Base-by-base conservation (phyloP, 2,888 invertebrate species). In the Macrophya alboannulata region DNA sequence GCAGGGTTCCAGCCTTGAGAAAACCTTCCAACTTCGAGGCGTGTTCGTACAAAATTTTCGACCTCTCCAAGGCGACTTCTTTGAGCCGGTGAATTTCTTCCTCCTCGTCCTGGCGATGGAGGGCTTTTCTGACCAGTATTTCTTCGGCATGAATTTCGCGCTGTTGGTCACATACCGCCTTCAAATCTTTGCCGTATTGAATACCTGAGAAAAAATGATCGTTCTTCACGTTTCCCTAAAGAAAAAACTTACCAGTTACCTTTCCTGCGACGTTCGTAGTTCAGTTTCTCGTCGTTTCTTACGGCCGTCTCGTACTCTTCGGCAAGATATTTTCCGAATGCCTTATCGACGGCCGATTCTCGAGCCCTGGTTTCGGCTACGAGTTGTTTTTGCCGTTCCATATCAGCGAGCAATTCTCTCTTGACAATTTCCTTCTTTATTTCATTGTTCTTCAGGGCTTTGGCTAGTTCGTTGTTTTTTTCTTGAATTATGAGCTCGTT, bases 321-420 rank as follows among this genome's bases (percentile, higher is more conserved):
- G 6, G 83, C 85, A 48, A 90, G 85, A 71, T 90, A 85, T 84
- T 86, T 87, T 1, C 86, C 82, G 25, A 90, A 89, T 1, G 87
- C 88, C 0, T 86, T 87, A 77, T 91, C 90, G 55, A 84, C 86
- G 51, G 87, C 88, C 5, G 84, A 77, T 65, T 89, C 88, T 59
- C 85, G 88, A 9, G 87, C 87, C 84, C 87, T 90, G 15, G 55
- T 88, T 59, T 89, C 88, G 17, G 85, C 87, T 6, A 76, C 55
- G 21, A 51, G 82, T 71, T 84, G 84, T 12, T 71, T 88, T 15
- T 86, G 81, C 12, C 86, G 87, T 74, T 59, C 87, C 88, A 89
- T 88, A 3, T 89, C 88, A 43, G 87, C 86, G 40, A 87, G 48
- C 15, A 87, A 79, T 62, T 88, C 87, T 62, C 45, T 88, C 12